These are phyloP conservation scores for Nematolebias whitei DNA, from an alignment of 2,113 vertebrate genomes.

Conservation along the genomic window DNA sequence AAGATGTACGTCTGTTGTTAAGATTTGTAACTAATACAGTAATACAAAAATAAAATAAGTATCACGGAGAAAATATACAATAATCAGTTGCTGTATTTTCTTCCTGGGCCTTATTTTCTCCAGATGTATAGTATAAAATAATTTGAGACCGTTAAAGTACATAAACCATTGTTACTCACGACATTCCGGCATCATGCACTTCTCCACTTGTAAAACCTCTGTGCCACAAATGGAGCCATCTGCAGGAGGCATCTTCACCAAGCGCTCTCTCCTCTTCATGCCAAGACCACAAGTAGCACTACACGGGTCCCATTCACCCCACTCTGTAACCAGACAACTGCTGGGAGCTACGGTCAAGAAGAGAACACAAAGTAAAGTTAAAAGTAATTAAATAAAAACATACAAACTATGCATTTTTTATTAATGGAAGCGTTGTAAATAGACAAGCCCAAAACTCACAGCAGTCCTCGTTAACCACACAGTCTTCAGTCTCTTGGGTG, in stretches of 20 bases:
- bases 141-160: constrained; percentile 6
- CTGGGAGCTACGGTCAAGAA: constrained; percentile 82
- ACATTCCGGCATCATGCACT: constrained; percentile 99
- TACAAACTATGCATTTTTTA: no score
- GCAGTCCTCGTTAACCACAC: constrained; percentile 94
- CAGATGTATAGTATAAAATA: neutral
- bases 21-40: no score
- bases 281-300: constrained; percentile 95
- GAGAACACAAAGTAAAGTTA: neutral
- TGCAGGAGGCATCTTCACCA: constrained; percentile 94
- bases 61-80: no score
- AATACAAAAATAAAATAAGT: neutral
- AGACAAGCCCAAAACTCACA: constrained; percentile 79
- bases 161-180: constrained; percentile 82
- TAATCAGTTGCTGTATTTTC: neutral
- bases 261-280: constrained; percentile 90
- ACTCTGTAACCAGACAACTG: constrained; percentile 95
- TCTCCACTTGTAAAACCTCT: constrained; percentile 92
- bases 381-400: no score
- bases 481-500: constrained; percentile 93
- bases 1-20: neutral
- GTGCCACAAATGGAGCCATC: constrained; percentile 94
- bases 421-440: no score
- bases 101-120: neutral
- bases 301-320: constrained; percentile 96